Conservation (phyloP, 37 sponge, comb jelly and placozoan genomes). For the Beroe forskalii region DNA sequence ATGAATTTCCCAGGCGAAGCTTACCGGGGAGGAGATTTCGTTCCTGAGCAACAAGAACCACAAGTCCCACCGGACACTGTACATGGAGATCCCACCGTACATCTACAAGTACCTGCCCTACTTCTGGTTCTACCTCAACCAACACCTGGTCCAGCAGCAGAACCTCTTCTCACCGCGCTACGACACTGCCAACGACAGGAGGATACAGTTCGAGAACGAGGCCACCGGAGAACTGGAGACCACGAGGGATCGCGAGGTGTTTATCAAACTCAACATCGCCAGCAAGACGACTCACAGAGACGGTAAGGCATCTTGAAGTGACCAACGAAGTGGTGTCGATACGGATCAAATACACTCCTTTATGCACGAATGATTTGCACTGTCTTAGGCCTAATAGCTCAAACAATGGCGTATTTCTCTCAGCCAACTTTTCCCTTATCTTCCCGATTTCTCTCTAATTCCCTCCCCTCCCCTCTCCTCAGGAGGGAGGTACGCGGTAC, state of each 20-base stretch:
- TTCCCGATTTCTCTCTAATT: too few relatives aligned
- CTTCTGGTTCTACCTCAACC: conserved; percentile 64
- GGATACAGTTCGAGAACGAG: conserved; percentile 38
- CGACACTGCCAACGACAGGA: conserved; percentile 34
- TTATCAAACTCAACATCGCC: conserved; percentile 31
- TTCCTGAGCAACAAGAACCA: conserved; percentile 49
- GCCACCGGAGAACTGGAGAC: conserved; percentile 18
- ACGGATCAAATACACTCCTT: too few relatives aligned
- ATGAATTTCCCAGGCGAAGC: conserved; percentile 9
- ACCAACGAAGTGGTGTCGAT: too few relatives aligned
- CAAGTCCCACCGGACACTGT: conserved; percentile 2
- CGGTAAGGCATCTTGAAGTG: too few relatives aligned
- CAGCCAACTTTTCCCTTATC: too few relatives aligned
- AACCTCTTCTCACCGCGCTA: conserved; percentile 26
- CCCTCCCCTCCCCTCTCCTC: neutral
- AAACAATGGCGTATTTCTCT: too few relatives aligned
- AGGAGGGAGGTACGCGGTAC: neutral
- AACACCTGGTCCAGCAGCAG: conserved; percentile 48
- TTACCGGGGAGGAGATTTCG: conserved; percentile 26
- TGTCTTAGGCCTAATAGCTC: too few relatives aligned
- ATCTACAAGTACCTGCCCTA: conserved; percentile 29
- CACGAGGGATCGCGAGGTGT: conserved; percentile 42
- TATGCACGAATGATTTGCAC: too few relatives aligned
- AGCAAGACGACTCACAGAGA: neutral
- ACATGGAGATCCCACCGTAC: conserved; percentile 24